Evolutionary conservation across 2,113 vertebrate species (phyloP).

Genomic region (Bubo scandiacus): DNA sequence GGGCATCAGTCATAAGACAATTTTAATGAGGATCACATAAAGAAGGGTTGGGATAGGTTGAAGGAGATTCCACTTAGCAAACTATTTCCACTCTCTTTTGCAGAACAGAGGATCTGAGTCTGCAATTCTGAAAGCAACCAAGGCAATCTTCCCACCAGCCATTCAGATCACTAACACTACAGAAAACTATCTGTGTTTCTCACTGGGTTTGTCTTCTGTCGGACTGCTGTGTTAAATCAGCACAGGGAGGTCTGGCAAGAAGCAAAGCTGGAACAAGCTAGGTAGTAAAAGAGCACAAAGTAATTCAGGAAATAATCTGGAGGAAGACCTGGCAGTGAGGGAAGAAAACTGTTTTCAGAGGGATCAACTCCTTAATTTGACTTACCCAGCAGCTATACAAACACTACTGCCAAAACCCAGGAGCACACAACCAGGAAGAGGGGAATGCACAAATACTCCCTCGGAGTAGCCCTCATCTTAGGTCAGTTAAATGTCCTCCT

Average conservation of each 20-base stretch:
- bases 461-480: neutral
- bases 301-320: neutral
- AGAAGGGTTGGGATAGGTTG: neutral
- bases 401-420: neutral
- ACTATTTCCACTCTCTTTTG: neutral
- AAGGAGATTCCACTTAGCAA: neutral
- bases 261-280: neutral
- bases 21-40: neutral
- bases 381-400: neutral
- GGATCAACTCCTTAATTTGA: neutral
- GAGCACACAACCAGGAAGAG: neutral
- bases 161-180: neutral
- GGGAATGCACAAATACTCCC: neutral
- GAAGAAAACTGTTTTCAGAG: neutral
- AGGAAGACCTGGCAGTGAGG: neutral
- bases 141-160: neutral
- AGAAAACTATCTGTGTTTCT: neutral
- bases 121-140: neutral
- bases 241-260: neutral
- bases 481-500: neutral
- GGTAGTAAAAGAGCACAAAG: neutral
- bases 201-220: neutral
- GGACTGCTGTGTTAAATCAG: neutral
- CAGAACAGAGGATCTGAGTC: neutral
- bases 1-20: rapidly evolving